phyloP scores from a whole-genome alignment of 2,888 invertebrate genomes.

The Drosophila mercatorum region DNA sequence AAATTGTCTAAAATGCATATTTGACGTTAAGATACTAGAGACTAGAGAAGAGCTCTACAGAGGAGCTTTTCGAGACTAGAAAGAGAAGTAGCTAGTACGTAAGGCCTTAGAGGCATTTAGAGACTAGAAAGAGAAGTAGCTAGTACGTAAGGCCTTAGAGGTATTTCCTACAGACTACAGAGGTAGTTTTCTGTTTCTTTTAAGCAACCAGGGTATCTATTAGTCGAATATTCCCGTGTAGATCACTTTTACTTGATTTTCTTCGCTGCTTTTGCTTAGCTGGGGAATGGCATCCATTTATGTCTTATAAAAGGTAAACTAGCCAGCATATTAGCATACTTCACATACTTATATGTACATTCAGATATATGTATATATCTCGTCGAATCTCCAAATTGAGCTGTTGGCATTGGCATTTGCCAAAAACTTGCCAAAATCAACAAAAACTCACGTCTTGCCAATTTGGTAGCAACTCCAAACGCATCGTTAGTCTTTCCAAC shows the following conservation, averaged over 20 bases:
- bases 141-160: too few species aligned
- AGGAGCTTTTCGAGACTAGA: too few species aligned
- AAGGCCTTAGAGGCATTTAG: too few species aligned
- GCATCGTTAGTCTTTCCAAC: conserved; percentile 47
- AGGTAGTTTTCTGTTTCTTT: too few species aligned
- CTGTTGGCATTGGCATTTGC: conserved; percentile 50
- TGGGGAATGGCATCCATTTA: conserved; percentile 58
- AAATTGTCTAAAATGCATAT: too few species aligned
- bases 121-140: too few species aligned
- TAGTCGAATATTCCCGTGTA: not conserved
- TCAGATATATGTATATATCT: not conserved
- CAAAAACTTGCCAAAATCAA: conserved; percentile 39
- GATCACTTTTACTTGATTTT: conserved; percentile 9
- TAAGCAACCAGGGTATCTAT: not conserved
- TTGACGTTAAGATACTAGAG: too few species aligned
- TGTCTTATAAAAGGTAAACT: conserved; percentile 74
- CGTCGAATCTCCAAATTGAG: conserved; percentile 46
- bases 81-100: too few species aligned
- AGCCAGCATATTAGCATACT: conserved; percentile 58
- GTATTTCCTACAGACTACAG: not conserved
- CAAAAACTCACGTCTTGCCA: conserved; percentile 21
- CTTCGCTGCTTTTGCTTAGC: conserved; percentile 25
- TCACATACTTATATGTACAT: conserved; percentile 6
- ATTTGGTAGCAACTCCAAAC: conserved; percentile 47
- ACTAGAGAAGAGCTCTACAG: too few species aligned